Percentiles rank a stretch among this genome's conserved stretches.
Evolutionary conservation across 2,797 vertebrate genomes (phyloP).

Genomic region (Pseudochirops cupreus): DNA sequence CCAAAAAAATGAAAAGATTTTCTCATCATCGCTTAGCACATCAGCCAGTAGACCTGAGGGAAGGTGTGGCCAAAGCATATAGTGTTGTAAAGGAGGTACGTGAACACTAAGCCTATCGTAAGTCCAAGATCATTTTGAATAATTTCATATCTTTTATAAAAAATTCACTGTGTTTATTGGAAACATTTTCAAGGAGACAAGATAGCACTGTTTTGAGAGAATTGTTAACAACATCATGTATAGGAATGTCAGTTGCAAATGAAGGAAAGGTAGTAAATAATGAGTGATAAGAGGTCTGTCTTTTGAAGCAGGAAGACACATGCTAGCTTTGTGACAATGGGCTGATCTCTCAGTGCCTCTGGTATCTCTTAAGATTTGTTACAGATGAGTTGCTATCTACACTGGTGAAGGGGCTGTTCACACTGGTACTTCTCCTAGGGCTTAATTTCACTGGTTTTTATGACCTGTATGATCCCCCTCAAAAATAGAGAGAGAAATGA

Average conservation of each 20-base stretch:
- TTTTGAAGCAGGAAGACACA: neutral
- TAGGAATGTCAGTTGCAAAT: rapidly evolving
- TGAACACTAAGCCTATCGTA: neutral
- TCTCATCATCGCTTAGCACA: conserved; percentile 94
- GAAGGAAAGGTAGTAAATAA: neutral
- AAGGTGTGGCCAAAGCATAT: conserved; percentile 98
- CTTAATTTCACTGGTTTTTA: neutral
- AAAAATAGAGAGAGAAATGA: neutral
- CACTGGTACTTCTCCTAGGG: neutral
- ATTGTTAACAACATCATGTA: neutral
- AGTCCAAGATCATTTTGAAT: rapidly evolving
- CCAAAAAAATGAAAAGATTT: conserved; percentile 92
- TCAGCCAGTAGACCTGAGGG: conserved; percentile 96
- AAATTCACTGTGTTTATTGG: neutral
- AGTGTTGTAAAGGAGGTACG: conserved; percentile 97
- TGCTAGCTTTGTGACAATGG: too few species aligned
- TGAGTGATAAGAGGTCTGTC: neutral
- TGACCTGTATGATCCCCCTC: neutral
- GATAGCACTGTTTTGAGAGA: neutral
- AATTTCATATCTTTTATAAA: too few species aligned
- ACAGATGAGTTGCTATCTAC: neutral
- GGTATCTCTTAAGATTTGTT: neutral
- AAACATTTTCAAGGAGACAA: neutral
- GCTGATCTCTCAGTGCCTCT: neutral
- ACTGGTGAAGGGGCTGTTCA: neutral